Conservation (phyloP, 2,113 vertebrate genomes). For the Mustelus asterias region DNA sequence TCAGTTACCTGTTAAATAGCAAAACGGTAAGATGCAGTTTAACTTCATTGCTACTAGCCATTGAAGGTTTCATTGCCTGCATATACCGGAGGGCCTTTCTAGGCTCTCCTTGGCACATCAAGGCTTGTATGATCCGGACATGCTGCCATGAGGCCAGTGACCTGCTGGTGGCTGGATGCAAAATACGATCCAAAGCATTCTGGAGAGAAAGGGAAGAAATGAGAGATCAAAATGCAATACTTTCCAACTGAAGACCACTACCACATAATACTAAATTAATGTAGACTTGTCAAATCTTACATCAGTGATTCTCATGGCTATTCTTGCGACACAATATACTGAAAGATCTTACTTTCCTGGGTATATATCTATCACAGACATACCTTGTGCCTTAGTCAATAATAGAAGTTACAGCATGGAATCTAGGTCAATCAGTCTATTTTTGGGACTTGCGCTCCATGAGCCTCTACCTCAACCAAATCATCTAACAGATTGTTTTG, state of each 20-base stretch:
- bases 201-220: constrained; percentile 47
- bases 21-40: constrained; percentile 79
- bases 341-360: background rate
- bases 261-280: background rate
- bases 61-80: constrained; percentile 69
- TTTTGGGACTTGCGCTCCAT: background rate
- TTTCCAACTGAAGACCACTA: background rate
- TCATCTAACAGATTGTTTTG: background rate
- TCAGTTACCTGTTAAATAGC: constrained; percentile 75
- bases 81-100: constrained; percentile 75
- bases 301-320: background rate
- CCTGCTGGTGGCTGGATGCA: constrained; percentile 77
- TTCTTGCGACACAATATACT: background rate
- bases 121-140: constrained; percentile 69
- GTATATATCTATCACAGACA: background rate
- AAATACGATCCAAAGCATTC: constrained; percentile 78
- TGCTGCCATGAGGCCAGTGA: constrained; percentile 79
- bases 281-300: background rate
- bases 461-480: background rate
- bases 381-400: background rate
- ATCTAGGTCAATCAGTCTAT: background rate
- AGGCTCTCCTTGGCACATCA: constrained; percentile 83
- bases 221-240: constrained; percentile 9
- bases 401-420: background rate
- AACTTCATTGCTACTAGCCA: constrained; percentile 64